Evolutionary conservation across 2,113 vertebrate genomes (phyloP), one percentile per base, ranked within the genome.

Genomic region (Rhea pennata): DNA sequence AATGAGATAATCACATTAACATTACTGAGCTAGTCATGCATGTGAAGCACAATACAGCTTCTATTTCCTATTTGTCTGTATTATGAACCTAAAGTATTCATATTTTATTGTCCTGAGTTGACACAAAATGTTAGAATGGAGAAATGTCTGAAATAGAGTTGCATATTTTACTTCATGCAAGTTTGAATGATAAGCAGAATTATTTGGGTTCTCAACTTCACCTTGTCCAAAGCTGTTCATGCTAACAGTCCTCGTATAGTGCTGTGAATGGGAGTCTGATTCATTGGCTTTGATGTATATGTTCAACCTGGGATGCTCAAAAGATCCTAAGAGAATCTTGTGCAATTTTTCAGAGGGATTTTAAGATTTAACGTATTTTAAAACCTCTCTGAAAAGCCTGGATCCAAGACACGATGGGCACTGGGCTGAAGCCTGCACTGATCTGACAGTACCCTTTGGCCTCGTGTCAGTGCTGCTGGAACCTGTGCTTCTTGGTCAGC

Each of bases 51-150:
- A 69, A 53, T 78, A 53, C 75, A 85, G 59, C 29, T 80, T 78
- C 69, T 86, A 67, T 90, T 93, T 93, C 75, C 67, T 88, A 90
- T 86, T 94, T 93, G 70, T 75, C 82, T 91, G 48, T 76, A 79
- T 78, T 90, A 85, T 93, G 72, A 70, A 88, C 62, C 64, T 86
- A 74, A 96, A 93, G 90, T 90, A 88, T 77, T 86, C 79, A 67
- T 92, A 90, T 93, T 93, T 92, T 92, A 86, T 92, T 92, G 83
- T 95, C 76, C 76, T 90, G 54, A 9, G 15, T 86, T 96, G 96
- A 94, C 94, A 94, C 72, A 21, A 90, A 79, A 84, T 92, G 84
- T 65, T 88, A 88, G 71, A 90, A 94, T 75, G 90, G 90, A 84
- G 91, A 75, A 87, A 76, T 77, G 73, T 54, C 54, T 90, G 86